Evolutionary conservation across 2,113 vertebrate species (phyloP), one percentile per base, ranked within the genome.

Genomic region (Terrapene triunguis): DNA sequence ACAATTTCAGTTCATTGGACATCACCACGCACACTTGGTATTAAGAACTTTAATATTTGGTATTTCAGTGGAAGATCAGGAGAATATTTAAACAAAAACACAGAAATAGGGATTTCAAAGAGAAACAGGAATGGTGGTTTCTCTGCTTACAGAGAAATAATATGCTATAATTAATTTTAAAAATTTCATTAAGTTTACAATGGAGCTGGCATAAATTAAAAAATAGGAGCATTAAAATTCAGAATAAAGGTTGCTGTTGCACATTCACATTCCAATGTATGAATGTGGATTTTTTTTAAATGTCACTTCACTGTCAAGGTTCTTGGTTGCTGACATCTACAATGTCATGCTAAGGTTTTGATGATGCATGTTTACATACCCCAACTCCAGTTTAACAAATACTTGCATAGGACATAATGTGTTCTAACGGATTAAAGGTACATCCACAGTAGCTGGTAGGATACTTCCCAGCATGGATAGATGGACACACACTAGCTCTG

Each of bases 61-160:
- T 48, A 13, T 65, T 96, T 94, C 88, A 91, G 54, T 24, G 82
- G 80, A 62, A 92, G 42, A 35, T 95, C 42, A 94, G 54, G 93
- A 96, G 50, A 12, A 47, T 72, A 69, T 14, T 53, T 29, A 96
- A 94, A 88, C 74, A 72, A 95, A 88, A 94, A 93, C 21, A 59
- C 32, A 84, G 81, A 92, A 69, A 50, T 4, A 54, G 35, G 85
- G 44, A 79, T 53, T 79, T 82, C 54, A 87, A 35, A 85, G 22
- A 90, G 62, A 91, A 92, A 62, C 11, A n/a, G 42, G 44, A 87
- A 82, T 25, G 12, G 5, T 76, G 87, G 59, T 85, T 93, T 65
- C 84, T 86, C 62, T 78, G 44, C 35, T 51, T 93, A 80, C 35
- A 89, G 92, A 90, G 51, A 94, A 88, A 88, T 4, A 92, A 54